These are phyloP conservation scores for Cyclophora punctaria DNA, from an alignment of 2,888 invertebrate species.

Conservation along the genomic window DNA sequence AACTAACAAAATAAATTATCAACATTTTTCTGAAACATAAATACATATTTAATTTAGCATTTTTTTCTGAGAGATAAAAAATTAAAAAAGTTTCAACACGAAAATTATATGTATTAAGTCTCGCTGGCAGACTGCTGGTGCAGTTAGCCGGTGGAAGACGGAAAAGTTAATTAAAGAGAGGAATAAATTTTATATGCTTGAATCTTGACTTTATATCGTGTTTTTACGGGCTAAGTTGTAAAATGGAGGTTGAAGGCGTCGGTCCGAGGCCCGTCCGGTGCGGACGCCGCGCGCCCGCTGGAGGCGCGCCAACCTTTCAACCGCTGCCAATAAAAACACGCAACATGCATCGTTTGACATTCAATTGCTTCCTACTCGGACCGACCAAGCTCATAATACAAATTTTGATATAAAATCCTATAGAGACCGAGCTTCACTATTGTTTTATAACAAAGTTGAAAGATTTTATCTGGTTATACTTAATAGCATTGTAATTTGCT, in stretches of 20 bases:
- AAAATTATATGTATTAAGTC: constrained; percentile 12
- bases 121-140: neutral
- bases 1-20: too few species aligned
- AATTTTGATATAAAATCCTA: neutral
- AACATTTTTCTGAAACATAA: too few species aligned
- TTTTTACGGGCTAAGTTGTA: constrained; percentile 21
- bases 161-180: constrained; percentile 19
- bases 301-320: constrained; percentile 17
- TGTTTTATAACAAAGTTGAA: too few species aligned
- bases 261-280: constrained; percentile 3
- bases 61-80: too few species aligned
- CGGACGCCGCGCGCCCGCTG: constrained; percentile 1
- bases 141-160: constrained; percentile 7
- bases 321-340: constrained; percentile 16
- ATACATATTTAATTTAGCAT: too few species aligned
- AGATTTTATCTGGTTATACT: too few species aligned
- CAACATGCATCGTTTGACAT: constrained; percentile 14
- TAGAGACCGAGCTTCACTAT: too few species aligned
- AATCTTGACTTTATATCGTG: constrained; percentile 20
- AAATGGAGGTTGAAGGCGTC: constrained; percentile 11
- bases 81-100: neutral
- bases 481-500: too few species aligned
- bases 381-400: too few species aligned
- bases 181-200: constrained; percentile 18
- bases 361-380: constrained; percentile 15